Conservation (phyloP, 2,888 invertebrate genomes). For the Tribolium freemani region DNA sequence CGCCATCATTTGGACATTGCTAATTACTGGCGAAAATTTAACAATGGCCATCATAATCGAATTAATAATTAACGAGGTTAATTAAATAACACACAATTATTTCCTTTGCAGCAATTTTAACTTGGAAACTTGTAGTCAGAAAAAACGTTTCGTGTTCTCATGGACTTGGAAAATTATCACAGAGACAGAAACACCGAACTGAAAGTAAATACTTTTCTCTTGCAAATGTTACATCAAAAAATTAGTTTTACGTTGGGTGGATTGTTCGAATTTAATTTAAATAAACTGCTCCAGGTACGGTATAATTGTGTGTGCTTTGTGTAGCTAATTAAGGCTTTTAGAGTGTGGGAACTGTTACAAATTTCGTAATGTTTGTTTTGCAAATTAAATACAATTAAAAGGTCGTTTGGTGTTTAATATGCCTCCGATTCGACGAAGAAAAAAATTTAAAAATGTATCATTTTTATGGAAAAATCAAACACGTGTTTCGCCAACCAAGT, state of each 20-base stretch:
- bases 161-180: not conserved
- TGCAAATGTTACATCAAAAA: slow-evolving; percentile 17
- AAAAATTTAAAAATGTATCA: no score
- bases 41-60: not conserved
- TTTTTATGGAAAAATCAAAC: no score
- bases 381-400: not conserved
- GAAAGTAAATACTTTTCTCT: not conserved
- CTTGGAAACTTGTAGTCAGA: not conserved
- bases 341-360: slow-evolving; percentile 6
- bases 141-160: not conserved
- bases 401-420: not conserved
- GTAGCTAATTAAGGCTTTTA: not conserved
- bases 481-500: no score
- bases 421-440: no score
- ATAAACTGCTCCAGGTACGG: not conserved
- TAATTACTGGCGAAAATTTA: not conserved
- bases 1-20: not conserved
- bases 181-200: not conserved
- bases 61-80: not conserved
- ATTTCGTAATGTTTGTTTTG: not conserved
- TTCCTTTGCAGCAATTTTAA: not conserved
- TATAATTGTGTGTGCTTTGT: not conserved
- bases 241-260: slow-evolving; percentile 8
- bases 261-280: slow-evolving; percentile 6
- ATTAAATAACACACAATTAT: not conserved